phyloP scores from a whole-genome alignment of 2,113 vertebrate species.

The Alectura lathami region DNA sequence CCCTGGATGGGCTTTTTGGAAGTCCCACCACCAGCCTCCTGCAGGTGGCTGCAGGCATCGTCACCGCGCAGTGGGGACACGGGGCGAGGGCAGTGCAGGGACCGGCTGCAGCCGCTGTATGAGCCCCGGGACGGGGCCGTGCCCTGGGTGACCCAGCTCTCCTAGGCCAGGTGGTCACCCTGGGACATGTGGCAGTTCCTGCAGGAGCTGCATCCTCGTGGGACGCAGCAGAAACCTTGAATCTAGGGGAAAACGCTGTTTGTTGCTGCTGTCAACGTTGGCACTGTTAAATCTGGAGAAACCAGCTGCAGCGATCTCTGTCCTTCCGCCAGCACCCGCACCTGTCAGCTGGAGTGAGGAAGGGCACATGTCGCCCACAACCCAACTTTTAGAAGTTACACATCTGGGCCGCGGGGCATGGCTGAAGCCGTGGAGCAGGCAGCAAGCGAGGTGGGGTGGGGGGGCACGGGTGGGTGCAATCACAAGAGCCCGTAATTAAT shows the following conservation, averaged over 20 bases:
- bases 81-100: no score
- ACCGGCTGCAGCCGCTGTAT: no score
- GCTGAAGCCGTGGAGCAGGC: neutral
- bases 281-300: neutral
- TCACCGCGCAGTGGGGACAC: no score
- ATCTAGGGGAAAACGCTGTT: fast-evolving
- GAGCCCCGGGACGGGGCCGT: neutral
- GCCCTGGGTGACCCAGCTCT: neutral
- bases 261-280: neutral
- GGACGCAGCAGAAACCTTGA: neutral
- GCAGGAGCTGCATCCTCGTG: neutral
- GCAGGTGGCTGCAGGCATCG: constrained; percentile 47
- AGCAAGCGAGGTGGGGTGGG: neutral
- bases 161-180: neutral
- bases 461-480: no score
- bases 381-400: constrained; percentile 2
- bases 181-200: neutral
- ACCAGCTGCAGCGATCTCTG: neutral
- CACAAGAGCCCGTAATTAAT: fast-evolving
- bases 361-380: no score
- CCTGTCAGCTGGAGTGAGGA: neutral
- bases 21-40: no score
- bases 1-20: constrained; percentile 75
- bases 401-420: neutral
- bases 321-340: neutral